Percentiles rank a stretch among this genome's conserved stretches.
Evolutionary conservation across 2,113 vertebrate species (phyloP).

Genomic region (Dipodomys merriami): DNA sequence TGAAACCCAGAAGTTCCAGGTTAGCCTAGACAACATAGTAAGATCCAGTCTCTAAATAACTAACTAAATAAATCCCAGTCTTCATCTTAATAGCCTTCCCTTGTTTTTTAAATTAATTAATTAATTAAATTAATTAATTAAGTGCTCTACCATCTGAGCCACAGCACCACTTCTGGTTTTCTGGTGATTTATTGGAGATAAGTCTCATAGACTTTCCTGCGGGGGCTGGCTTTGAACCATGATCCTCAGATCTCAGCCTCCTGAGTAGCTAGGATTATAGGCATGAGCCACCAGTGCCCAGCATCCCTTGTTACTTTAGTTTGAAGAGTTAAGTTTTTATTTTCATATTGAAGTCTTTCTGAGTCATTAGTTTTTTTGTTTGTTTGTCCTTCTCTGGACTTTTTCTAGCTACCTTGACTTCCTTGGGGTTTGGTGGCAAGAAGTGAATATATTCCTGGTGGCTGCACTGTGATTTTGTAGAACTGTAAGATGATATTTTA

Average conservation of each 20-base stretch:
- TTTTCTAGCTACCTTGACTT: conserved; percentile 56
- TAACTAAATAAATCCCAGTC: not conserved
- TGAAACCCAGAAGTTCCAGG: not conserved
- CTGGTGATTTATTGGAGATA: no score
- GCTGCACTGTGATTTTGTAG: conserved; percentile 63
- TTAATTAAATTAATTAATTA: no score
- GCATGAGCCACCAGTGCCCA: no score
- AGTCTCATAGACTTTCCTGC: no score
- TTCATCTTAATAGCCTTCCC: not conserved
- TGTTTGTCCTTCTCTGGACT: conserved; percentile 62
- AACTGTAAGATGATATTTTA: conserved; percentile 59
- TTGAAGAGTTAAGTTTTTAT: conserved; percentile 47
- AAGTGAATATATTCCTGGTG: conserved; percentile 55
- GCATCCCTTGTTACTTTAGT: not conserved
- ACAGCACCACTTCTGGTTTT: no score
- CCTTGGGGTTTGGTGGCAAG: conserved; percentile 50
- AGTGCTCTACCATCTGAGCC: no score
- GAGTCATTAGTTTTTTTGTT: conserved; percentile 46
- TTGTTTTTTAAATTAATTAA: not conserved
- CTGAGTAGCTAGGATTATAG: no score
- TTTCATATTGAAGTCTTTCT: conserved; percentile 44
- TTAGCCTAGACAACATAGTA: not conserved
- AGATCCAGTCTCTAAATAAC: not conserved
- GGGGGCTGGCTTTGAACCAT: no score
- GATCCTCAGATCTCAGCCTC: no score